These are phyloP conservation scores for Aethina tumida DNA, from an alignment of 1,140 invertebrate genomes.

Conservation along the genomic window DNA sequence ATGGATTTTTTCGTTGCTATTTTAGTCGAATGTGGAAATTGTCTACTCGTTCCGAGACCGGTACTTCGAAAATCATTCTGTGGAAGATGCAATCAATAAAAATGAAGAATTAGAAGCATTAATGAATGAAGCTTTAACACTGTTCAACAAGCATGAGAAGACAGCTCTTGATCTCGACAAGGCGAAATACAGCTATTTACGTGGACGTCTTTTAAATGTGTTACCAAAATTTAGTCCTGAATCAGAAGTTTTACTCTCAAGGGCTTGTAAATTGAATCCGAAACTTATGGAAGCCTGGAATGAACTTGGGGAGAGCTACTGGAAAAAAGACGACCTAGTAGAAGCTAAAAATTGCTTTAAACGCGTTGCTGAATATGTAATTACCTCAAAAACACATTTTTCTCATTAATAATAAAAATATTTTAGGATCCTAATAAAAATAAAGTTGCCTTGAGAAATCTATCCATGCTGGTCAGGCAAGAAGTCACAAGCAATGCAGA, in stretches of 20 bases:
- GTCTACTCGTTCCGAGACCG: constrained; percentile 17
- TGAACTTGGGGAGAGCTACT: constrained; percentile 81
- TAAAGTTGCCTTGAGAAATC: constrained; percentile 66
- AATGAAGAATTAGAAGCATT: constrained; percentile 53
- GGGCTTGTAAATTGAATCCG: constrained; percentile 78
- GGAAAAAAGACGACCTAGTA: constrained; percentile 73
- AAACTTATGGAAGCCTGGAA: constrained; percentile 79
- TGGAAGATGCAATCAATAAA: constrained; percentile 59
- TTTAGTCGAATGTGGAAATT: constrained; percentile 15
- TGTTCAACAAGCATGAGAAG: constrained; percentile 54
- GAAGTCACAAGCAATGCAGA: constrained; percentile 41
- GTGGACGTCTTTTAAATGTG: constrained; percentile 69
- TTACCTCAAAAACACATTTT: constrained; percentile 20
- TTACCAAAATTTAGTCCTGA: constrained; percentile 54
- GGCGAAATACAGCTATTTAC: constrained; percentile 63
- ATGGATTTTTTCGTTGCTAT: too few relatives aligned
- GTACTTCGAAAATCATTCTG: constrained; percentile 65
- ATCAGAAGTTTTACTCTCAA: constrained; percentile 64
- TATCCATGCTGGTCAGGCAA: constrained; percentile 77
- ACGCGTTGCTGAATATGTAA: constrained; percentile 70
- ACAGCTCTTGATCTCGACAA: constrained; percentile 40
- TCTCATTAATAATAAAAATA: neutral
- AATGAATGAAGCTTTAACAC: constrained; percentile 50
- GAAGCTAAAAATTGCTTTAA: constrained; percentile 80
- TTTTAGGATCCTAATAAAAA: constrained; percentile 43